Base-by-base conservation (phyloP, 2,888 invertebrate genomes). In the Seira ritae region DNA sequence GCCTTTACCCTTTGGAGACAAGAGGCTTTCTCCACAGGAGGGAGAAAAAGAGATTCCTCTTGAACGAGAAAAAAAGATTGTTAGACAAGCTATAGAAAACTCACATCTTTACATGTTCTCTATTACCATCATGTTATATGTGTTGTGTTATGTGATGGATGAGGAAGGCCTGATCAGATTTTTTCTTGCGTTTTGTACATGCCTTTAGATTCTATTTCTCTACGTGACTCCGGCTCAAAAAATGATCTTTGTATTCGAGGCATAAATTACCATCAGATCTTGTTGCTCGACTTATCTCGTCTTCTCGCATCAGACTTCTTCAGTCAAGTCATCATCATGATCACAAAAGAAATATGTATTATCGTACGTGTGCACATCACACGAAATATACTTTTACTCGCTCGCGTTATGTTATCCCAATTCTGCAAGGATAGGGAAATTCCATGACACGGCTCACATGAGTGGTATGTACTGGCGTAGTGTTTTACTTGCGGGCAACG, bases 141-240 rank as follows among this genome's bases (percentile, higher is more conserved):
- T n/a, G n/a, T n/a, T n/a, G n/a, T n/a, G n/a, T n/a, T n/a, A n/a
- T 79, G 79, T 79, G 79, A 79, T 79, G 79, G 79, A 79, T 79
- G 79, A 79, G 79, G 60, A 79, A 73, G 79, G 79, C 72, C 79
- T 79, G 79, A 79, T 79, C 79, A 67, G 79, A 79, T 79, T 79
- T 79, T 79, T 79, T 79, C 72, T n/a, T n/a, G n/a, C n/a, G n/a
- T n/a, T n/a, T n/a, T n/a, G n/a, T n/a, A n/a, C n/a, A n/a, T 70
- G 69, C 66, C 72, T 72, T 71, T 73, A 73, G 72, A 79, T 79
- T 72, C 79, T 73, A n/a, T n/a, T 68, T 79, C 79, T 72, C 66
- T 72, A 79, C 79, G 72, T 79, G 79, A 79, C 79, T 72, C 72
- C 68, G 23, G 79, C 79, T 72, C 37, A 79, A 73, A 79, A 50